phyloP scores from a whole-genome alignment of 2,113 vertebrate genomes.

The Vulpes lagopus region DNA sequence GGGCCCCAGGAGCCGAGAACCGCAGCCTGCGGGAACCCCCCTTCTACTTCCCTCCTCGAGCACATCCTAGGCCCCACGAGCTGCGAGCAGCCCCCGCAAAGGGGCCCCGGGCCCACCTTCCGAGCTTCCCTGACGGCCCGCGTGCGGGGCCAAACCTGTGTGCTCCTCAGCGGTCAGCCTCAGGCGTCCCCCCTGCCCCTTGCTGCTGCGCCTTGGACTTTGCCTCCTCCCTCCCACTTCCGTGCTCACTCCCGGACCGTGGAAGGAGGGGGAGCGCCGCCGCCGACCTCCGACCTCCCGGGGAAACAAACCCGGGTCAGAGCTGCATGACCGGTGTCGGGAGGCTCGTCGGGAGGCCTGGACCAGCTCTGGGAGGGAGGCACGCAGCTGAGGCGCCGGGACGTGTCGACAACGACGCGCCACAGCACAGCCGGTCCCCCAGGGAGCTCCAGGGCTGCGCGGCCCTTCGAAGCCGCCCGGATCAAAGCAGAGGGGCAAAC shows the following conservation, averaged over 20 bases:
- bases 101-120: too few species aligned
- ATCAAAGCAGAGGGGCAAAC: background rate
- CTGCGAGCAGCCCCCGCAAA: too few species aligned
- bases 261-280: background rate
- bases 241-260: background rate
- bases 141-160: too few species aligned
- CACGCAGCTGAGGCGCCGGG: background rate
- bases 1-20: too few species aligned
- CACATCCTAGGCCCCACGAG: too few species aligned
- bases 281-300: background rate
- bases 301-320: background rate
- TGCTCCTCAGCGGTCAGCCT: background rate
- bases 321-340: background rate
- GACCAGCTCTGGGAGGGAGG: accelerated
- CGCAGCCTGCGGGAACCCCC: too few species aligned
- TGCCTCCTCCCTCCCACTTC: background rate
- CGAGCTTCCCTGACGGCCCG: too few species aligned
- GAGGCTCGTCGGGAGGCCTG: background rate
- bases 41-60: too few species aligned
- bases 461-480: background rate
- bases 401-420: background rate
- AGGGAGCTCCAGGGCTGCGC: background rate
- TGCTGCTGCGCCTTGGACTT: background rate
- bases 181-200: background rate
- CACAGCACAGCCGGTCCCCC: background rate